Base-by-base conservation (phyloP, 2,797 vertebrate genomes). In the Darevskia mixta region DNA sequence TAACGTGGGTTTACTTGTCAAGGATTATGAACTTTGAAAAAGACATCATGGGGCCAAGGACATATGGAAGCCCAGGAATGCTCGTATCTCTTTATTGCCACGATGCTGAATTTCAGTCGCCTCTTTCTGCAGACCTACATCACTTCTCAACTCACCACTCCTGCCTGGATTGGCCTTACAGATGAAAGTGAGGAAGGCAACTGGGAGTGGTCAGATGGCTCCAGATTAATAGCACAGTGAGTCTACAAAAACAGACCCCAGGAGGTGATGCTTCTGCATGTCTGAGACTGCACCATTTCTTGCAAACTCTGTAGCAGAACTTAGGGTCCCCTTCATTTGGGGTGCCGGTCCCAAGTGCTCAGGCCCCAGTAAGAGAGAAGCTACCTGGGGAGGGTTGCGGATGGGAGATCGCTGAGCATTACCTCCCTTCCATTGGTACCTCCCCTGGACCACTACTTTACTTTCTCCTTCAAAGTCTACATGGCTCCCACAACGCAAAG, bases 81-180 rank as follows among this genome's bases (percentile, higher is more conserved):
- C 20, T 49, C 1, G 49, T 61, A 61, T 61, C 58, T 61, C 58
- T 61, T 61, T 64, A 64, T 23, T 64, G 61, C 18, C 61, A 64
- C 7, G 18, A 64, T 64, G 27, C 11, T n/a, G 25, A 55, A 5
- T 58, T 23, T 10, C 32, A 5, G 3, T 61, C 29, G 13, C 35
- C 23, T 58, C 49, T 41, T 61, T 45, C 7, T 45, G 29, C 49
- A 88, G 87, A 64, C 64, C 20, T 79, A 79, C 9, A 61, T 88
- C 67, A 64, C 38, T 8, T 84, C 82, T 4, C 87, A 61, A 29
- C 66, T 88, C 15, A n/a, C 4, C 0, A 10, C 27, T 8, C 66
- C 87, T 5, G 55, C 49, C 20, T 88, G 87, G 87, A 84, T 88
- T 8, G 87, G 87, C 11, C 76, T 88, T 18, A 18, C 29, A 4